Evolutionary conservation across 2,888 invertebrate genomes (phyloP).

Genomic region (Acronicta alni): DNA sequence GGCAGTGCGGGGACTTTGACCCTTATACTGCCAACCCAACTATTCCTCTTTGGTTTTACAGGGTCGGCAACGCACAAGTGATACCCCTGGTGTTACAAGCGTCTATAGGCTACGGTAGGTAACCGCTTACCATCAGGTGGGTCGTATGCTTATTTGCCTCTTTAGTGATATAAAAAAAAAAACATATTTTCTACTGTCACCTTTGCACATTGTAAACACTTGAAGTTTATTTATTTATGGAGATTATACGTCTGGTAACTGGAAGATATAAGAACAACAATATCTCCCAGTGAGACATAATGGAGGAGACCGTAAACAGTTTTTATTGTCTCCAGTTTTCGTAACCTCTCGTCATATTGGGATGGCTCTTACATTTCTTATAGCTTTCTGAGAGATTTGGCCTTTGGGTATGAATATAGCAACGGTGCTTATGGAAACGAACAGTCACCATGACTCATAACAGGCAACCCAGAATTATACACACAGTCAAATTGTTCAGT

Average conservation of each 20-base stretch:
- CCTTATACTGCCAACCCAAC: too few species aligned
- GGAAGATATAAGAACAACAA: conserved; percentile 63
- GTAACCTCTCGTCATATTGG: conserved; percentile 59
- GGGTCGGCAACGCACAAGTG: too few species aligned
- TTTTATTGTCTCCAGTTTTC: conserved; percentile 66
- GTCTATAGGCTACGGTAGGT: too few species aligned
- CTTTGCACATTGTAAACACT: conserved; percentile 35
- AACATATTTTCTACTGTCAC: too few species aligned
- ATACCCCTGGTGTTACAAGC: too few species aligned
- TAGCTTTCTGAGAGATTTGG: conserved; percentile 51
- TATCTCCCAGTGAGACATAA: conserved; percentile 72
- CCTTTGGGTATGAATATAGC: conserved; percentile 9
- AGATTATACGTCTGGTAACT: conserved; percentile 53
- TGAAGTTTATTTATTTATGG: conserved; percentile 58
- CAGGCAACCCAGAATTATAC: too few species aligned
- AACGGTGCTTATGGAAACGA: not conserved
- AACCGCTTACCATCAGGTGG: too few species aligned
- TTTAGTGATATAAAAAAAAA: too few species aligned
- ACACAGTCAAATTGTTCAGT: too few species aligned
- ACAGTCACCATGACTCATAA: not conserved
- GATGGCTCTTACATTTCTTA: conserved; percentile 57
- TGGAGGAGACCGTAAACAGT: conserved; percentile 70
- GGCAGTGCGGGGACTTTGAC: too few species aligned
- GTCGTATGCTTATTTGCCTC: too few species aligned
- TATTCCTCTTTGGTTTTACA: too few species aligned